Percentiles rank a stretch among this genome's conserved stretches.
Evolutionary conservation across 1,140 invertebrate genomes (phyloP).

Genomic region (Macrobrachium nipponense): DNA sequence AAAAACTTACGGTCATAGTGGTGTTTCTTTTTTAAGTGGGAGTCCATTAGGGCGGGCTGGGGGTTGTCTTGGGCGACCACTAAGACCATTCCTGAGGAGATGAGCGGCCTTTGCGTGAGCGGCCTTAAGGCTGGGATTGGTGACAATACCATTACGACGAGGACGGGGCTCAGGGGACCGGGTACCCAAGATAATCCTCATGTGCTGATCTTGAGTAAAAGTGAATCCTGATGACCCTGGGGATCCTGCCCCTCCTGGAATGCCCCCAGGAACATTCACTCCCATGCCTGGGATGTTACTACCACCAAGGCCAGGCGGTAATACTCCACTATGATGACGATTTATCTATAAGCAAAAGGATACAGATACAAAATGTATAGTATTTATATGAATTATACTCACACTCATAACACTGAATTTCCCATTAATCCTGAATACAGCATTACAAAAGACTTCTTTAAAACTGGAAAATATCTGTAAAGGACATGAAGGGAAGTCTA

Average conservation of each 20-base stretch:
- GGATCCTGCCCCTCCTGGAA: slow-evolving; percentile 66
- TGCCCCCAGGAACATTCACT: slow-evolving; percentile 66
- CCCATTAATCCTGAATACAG: too few relatives aligned
- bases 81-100: slow-evolving; percentile 70
- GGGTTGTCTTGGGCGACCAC: slow-evolving; percentile 71
- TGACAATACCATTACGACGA: slow-evolving; percentile 87
- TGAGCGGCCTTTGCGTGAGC: slow-evolving; percentile 69
- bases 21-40: slow-evolving; percentile 81
- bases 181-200: slow-evolving; percentile 86
- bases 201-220: slow-evolving; percentile 88
- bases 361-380: too few relatives aligned
- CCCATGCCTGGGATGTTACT: slow-evolving; percentile 67
- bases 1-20: slow-evolving; percentile 68
- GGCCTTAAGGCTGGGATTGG: slow-evolving; percentile 84
- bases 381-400: too few relatives aligned
- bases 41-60: slow-evolving; percentile 76
- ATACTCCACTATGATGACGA: slow-evolving; percentile 9
- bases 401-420: too few relatives aligned
- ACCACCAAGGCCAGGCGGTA: slow-evolving; percentile 16
- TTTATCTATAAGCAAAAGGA: not conserved
- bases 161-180: slow-evolving; percentile 68
- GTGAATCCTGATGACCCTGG: slow-evolving; percentile 65
- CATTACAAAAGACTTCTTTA: too few relatives aligned
- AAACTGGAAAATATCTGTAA: too few relatives aligned
- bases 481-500: too few relatives aligned